Evolutionary conservation across 1,140 invertebrate species (phyloP), one percentile per base, ranked within the genome.

Genomic region (Adoxophyes honmai): DNA sequence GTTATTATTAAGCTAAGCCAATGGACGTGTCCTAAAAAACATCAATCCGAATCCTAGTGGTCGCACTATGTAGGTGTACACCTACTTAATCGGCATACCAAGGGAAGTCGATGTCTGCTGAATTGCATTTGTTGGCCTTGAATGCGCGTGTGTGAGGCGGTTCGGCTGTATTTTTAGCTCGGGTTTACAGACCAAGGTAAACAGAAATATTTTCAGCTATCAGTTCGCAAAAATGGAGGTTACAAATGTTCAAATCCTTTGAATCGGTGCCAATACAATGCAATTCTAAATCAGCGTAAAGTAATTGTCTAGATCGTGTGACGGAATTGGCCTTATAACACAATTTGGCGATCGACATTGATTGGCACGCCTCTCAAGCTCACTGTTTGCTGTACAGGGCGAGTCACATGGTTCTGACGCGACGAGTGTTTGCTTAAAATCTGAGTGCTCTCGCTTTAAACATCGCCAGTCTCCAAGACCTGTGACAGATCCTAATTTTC

Each of bases 341-440:
- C 34, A 28, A 63, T 70, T 72, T 78, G 66, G 69, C 68, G 57
- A 64, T 60, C 58, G 63, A 60, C 62, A 65, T 73, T 71, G 70
- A 70, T 75, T 70, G 71, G 65, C 62, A 74, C 67, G 53, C 42
- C 55, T 16, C 34, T 64, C 55, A 64, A 70, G 62, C 60, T 15
- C 51, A 61, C 67, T 48, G 62, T 60, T 58, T 65, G 55, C 59
- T 73, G 65, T 61, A 48, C 38, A 15, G 14, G 53, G 52, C 4
- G 39, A 62, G 68, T 75, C 75, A 78, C 64, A 73, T 76, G 70
- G 65, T 73, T 67, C 58, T 78, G 65, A 72, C 70, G 67, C 59
- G 68, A 72, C 44, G 51, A 68, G 57, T 57, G 64, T 62, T 75
- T 75, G 69, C 59, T 64, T 73, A 64, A 66, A 73, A 70, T 54